phyloP scores from a whole-genome alignment of 2,888 invertebrate species.

The Agrotis exclamationis region DNA sequence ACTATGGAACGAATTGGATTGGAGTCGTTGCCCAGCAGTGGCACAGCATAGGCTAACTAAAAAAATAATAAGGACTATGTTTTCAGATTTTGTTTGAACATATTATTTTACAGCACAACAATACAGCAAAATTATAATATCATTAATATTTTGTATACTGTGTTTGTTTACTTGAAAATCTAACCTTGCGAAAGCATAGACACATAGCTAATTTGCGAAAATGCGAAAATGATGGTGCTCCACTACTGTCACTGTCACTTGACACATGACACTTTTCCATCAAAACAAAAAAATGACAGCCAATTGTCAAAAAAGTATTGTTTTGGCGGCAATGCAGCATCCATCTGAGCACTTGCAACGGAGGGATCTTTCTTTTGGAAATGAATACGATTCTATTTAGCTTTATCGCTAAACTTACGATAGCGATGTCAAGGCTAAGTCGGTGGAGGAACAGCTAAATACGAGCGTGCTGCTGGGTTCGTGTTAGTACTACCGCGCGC shows the following conservation, averaged over 20 bases:
- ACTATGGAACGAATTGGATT: no score
- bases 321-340: slow-evolving; percentile 53
- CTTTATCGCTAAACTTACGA: slow-evolving; percentile 67
- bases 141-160: not conserved
- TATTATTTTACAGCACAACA: no score
- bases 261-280: no score
- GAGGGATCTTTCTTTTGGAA: slow-evolving; percentile 40
- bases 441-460: slow-evolving; percentile 76
- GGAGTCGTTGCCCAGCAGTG: no score
- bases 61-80: not conserved
- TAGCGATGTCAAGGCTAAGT: slow-evolving; percentile 80
- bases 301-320: slow-evolving; percentile 35
- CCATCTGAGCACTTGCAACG: no score
- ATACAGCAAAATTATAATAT: not conserved
- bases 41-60: no score
- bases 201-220: no score
- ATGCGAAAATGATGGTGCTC: no score
- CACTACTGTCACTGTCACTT: slow-evolving; percentile 34
- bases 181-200: no score
- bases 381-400: slow-evolving; percentile 34
- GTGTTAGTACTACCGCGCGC: slow-evolving; percentile 81
- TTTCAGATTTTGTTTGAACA: not conserved
- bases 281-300: not conserved
- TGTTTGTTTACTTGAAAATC: no score
- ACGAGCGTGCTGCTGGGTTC: slow-evolving; percentile 74